Evolutionary conservation across 2,888 invertebrate species (phyloP).

Genomic region (Drosophila kanekoi): DNA sequence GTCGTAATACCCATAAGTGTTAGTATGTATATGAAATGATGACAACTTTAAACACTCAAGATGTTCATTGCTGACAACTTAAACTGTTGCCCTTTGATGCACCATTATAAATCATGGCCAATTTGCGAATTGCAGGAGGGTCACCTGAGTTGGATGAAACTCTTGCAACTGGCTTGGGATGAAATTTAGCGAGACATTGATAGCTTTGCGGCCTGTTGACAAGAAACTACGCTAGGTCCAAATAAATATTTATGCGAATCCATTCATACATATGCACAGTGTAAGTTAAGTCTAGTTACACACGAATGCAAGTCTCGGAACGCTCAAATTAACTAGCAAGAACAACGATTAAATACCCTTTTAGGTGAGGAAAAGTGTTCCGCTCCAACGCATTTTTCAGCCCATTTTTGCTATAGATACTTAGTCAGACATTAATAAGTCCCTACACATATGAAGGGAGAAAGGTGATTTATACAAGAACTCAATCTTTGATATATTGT

Average conservation of each 20-base stretch:
- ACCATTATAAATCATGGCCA: conserved; percentile 54
- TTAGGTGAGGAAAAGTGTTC: too few species aligned
- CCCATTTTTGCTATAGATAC: too few species aligned
- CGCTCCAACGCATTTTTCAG: too few species aligned
- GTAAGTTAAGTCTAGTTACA: conserved; percentile 4
- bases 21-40: conserved; percentile 66
- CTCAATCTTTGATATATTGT: too few species aligned
- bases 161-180: background rate
- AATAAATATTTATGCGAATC: conserved; percentile 17
- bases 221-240: background rate
- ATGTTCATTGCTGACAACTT: conserved; percentile 59
- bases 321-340: background rate
- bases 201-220: background rate
- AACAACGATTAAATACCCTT: too few species aligned
- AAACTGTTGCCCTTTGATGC: conserved; percentile 39
- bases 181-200: background rate
- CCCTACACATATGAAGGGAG: too few species aligned
- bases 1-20: conserved; percentile 68
- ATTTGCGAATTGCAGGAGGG: conserved; percentile 41
- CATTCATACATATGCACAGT: conserved; percentile 64
- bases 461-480: too few species aligned
- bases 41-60: conserved; percentile 60
- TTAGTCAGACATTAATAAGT: too few species aligned
- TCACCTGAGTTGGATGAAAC: conserved; percentile 32
- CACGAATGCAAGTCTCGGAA: background rate